Conservation (phyloP, 2,797 vertebrate genomes). For the Salmo trutta region DNA sequence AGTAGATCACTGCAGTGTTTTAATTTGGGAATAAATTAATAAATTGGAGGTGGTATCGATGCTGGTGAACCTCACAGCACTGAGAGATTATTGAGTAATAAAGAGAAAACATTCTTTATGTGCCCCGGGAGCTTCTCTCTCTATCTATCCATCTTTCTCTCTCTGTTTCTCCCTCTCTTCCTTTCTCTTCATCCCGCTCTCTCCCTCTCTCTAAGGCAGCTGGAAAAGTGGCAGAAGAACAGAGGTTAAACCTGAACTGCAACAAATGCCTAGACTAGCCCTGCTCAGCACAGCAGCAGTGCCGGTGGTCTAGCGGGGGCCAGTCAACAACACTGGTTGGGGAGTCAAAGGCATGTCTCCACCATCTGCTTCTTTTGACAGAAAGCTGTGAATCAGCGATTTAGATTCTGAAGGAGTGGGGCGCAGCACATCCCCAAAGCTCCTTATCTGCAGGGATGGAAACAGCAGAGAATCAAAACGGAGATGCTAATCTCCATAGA, state of each 20-base stretch:
- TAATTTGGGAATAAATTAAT: slow-evolving; percentile 55
- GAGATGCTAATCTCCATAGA: slow-evolving; percentile 43
- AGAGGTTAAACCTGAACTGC: slow-evolving; percentile 13
- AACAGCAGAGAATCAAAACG: slow-evolving; percentile 16
- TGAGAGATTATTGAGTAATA: slow-evolving; percentile 70
- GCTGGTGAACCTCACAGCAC: slow-evolving; percentile 56
- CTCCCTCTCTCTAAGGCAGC: neutral
- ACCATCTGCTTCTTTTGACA: slow-evolving; percentile 49
- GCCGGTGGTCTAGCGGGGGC: slow-evolving; percentile 9
- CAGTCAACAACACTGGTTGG: slow-evolving; percentile 24
- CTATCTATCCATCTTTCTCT: slow-evolving; percentile 21
- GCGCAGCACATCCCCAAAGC: slow-evolving; percentile 24
- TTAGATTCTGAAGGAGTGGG: slow-evolving; percentile 27
- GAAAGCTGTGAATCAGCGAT: slow-evolving; percentile 46
- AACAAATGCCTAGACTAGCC: neutral
- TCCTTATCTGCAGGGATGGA: slow-evolving; percentile 37
- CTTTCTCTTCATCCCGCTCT: neutral
- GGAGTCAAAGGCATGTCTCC: slow-evolving; percentile 18
- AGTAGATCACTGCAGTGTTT: slow-evolving; percentile 29
- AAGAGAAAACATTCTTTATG: slow-evolving; percentile 63
- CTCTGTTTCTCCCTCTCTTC: neutral
- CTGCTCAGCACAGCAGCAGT: neutral
- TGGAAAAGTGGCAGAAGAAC: slow-evolving; percentile 11
- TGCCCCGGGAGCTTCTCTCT: slow-evolving; percentile 42
- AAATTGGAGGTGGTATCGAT: slow-evolving; percentile 61